A percentile compares a stretch with the other conserved stretches of the same genome.
Conservation (phyloP, 2,113 vertebrate species). For the Trinectes maculatus region DNA sequence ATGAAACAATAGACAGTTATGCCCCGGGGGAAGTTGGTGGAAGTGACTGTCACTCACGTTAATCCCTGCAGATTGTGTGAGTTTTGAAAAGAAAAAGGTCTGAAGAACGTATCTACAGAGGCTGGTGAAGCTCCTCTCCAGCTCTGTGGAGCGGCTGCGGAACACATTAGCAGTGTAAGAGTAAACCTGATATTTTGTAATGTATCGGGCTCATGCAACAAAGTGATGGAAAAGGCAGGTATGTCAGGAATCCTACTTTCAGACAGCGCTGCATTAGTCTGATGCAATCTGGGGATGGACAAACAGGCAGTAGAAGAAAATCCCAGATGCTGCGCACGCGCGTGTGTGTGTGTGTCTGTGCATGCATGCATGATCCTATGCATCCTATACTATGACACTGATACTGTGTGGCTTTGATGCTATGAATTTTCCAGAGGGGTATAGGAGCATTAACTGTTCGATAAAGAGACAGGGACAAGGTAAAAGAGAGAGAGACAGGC, state of each 20-base stretch:
- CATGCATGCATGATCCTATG: constrained; percentile 42
- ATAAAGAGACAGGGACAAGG: constrained; percentile 6
- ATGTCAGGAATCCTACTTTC: constrained; percentile 76
- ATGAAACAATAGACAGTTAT: constrained; percentile 56
- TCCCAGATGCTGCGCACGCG: constrained; percentile 59
- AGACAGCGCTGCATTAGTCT: constrained; percentile 62
- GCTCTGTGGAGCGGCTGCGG: constrained; percentile 49
- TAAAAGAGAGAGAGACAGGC: constrained; percentile 5
- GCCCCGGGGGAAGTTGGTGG: constrained; percentile 33
- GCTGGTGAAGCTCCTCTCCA: constrained; percentile 49
- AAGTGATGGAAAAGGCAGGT: constrained; percentile 79
- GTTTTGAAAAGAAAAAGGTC: constrained; percentile 27
- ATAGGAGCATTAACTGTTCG: constrained; percentile 21
- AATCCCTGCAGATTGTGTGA: constrained; percentile 40
- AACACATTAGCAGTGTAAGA: constrained; percentile 64
- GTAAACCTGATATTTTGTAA: constrained; percentile 69
- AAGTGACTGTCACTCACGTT: constrained; percentile 32
- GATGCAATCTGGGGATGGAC: constrained; percentile 64
- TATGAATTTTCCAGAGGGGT: constrained; percentile 69
- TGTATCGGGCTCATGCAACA: constrained; percentile 59
- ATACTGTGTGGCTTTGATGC: constrained; percentile 55
- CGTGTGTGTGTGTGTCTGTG: constrained; percentile 14
- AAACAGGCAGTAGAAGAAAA: constrained; percentile 56
- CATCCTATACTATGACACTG: constrained; percentile 66
- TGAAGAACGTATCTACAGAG: constrained; percentile 22